Conservation (phyloP, 92 coral and sea anemone species). For the Parazoanthus swiftii region DNA sequence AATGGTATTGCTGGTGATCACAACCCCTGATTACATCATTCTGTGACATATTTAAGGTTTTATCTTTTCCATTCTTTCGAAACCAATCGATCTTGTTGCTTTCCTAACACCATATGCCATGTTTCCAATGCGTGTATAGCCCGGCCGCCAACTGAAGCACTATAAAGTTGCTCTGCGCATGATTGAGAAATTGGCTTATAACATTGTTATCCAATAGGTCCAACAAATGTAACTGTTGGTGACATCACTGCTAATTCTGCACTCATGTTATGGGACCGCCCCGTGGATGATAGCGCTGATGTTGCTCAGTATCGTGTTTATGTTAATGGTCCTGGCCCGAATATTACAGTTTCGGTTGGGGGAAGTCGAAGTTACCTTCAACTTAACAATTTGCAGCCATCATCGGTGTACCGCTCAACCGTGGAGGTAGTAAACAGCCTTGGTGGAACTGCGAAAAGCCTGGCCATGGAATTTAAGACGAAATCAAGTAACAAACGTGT, state of each 20-base stretch:
- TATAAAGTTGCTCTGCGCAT: no score
- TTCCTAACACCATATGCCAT: no score
- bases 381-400: constrained; percentile 11
- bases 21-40: no score
- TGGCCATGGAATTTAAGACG: background rate
- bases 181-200: no score
- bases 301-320: constrained; percentile 8
- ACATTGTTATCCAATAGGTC: background rate
- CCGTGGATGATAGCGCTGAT: background rate
- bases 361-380: background rate
- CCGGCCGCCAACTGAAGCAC: no score
- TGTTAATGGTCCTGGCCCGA: background rate
- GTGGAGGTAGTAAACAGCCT: background rate
- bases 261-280: constrained; percentile 28
- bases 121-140: no score
- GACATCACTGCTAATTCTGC: constrained; percentile 11
- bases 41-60: no score
- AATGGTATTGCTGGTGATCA: no score
- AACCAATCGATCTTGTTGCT: no score
- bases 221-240: constrained; percentile 8
- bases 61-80: no score
- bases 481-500: background rate
- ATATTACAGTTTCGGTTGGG: background rate
- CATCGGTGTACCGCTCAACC: background rate
- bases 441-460: constrained; percentile 7